Percentiles rank a stretch among this genome's conserved stretches.
phyloP scores from a whole-genome alignment of 2,113 vertebrate species.

The Mus pahari region DNA sequence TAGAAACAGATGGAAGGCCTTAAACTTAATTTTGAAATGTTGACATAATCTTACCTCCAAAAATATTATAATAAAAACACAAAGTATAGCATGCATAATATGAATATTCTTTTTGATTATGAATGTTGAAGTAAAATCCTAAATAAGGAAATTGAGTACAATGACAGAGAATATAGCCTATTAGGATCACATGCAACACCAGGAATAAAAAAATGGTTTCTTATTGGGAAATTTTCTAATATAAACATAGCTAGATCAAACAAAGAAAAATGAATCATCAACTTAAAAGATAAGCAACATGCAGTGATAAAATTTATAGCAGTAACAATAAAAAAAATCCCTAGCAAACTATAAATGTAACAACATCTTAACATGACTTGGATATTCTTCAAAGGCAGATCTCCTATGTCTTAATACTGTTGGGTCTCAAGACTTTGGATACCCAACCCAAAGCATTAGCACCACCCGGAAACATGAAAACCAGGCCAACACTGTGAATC shows the following conservation, averaged over 20 bases:
- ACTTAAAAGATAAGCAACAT: constrained; percentile 30
- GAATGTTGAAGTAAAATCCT: constrained; percentile 6
- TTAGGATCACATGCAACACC: background rate
- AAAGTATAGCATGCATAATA: background rate
- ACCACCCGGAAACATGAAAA: background rate
- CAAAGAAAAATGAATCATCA: constrained; percentile 11
- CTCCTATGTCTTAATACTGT: background rate
- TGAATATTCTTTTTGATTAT: constrained; percentile 3
- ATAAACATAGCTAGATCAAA: constrained; percentile 25
- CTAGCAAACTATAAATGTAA: constrained; percentile 19
- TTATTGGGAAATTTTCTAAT: constrained; percentile 22
- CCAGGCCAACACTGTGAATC: background rate
- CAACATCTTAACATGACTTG: background rate
- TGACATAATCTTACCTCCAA: constrained; percentile 60
- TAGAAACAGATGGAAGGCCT: constrained; percentile 66
- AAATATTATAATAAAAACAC: background rate
- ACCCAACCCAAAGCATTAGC: background rate
- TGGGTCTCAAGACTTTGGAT: background rate
- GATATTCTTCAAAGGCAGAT: background rate
- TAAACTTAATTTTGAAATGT: constrained; percentile 70
- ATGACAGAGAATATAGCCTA: constrained; percentile 25
- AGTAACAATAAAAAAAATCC: background rate
- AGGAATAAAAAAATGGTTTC: constrained; percentile 23
- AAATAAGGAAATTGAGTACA: background rate
- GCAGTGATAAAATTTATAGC: constrained; percentile 27